These are phyloP conservation scores for Vollenhovia emeryi DNA, from an alignment of 1,140 invertebrate genomes.

Conservation along the genomic window DNA sequence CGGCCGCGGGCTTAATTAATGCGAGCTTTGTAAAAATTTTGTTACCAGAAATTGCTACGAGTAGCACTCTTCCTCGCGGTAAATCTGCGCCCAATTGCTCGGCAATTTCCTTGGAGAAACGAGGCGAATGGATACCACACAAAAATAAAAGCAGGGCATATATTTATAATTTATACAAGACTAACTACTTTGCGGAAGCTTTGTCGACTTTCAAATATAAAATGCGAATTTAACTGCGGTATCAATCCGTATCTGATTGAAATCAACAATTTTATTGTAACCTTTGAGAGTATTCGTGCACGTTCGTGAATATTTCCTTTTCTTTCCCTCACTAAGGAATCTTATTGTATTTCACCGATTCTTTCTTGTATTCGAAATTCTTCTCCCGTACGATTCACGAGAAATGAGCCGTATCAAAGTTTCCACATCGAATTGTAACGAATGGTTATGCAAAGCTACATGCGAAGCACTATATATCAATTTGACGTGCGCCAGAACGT, in stretches of 20 bases:
- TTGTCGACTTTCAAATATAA: not conserved
- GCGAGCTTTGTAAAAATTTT: slow-evolving; percentile 23
- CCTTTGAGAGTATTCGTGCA: not conserved
- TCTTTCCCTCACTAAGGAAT: slow-evolving; percentile 8
- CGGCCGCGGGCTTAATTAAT: slow-evolving; percentile 42
- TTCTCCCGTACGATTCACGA: not conserved
- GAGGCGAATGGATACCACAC: not conserved
- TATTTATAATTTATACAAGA: not conserved
- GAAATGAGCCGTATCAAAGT: slow-evolving; percentile 55
- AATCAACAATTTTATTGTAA: slow-evolving; percentile 1
- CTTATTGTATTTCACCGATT: slow-evolving; percentile 3
- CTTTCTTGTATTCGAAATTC: not conserved
- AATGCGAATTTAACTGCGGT: not conserved
- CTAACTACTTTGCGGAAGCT: not conserved
- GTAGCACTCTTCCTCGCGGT: not conserved
- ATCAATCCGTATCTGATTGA: not conserved
- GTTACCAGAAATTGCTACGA: slow-evolving; percentile 10
- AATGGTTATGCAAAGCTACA: slow-evolving; percentile 28
- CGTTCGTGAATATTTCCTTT: not conserved
- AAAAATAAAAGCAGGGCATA: not conserved
- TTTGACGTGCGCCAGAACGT: not conserved
- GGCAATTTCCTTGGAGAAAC: not conserved
- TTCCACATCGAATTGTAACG: slow-evolving; percentile 53
- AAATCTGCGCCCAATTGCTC: not conserved
- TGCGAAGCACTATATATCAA: slow-evolving; percentile 6